Evolutionary conservation across 2,113 vertebrate species (phyloP), one percentile per base, ranked within the genome.

Genomic region (Pachyramphus minor): DNA sequence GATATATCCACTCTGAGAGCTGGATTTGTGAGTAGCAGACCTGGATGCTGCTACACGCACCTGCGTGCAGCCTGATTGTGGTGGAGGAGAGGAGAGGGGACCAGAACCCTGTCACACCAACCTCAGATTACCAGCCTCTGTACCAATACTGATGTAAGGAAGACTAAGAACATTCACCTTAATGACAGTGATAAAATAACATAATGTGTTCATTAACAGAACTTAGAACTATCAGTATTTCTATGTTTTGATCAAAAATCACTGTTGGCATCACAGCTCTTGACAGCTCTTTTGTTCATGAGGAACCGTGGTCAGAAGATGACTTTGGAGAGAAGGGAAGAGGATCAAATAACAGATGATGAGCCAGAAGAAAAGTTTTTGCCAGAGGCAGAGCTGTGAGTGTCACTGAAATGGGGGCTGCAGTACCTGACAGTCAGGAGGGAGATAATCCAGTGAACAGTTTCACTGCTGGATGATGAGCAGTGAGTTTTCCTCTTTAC

Each of bases 401-500:
- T 60, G 44, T 24, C 74, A 8, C 53, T 45, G 86, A 27, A 71
- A 27, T 16, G n/a, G n/a, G 33, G 28, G 24, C 60, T 47, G 81
- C 35, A 63, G 59, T 22, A 28, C n/a, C n/a, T 14, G 6, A 0
- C 45, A 19, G 56, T 5, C 37, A 20, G 84, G 60, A 53, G 55
- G 87, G 56, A 69, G 68, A 9, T 28, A 52, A 56, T 12, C 12
- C 81, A 19, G 35, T 3, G 80, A 60, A 53, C 56, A 74, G 60
- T 62, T 92, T 95, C 91, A 76, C 71, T 85, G 58, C 82, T 93
- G 78, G 33, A 2, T 83, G 78, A 67, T 76, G 87, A 94, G 71
- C 84, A 50, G 10, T 6, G 67, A 76, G 58, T 64, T 72, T 84
- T 81, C 56, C 75, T 91, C 80, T 92, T 86, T 95, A 52, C 37